Evolutionary conservation across 2,113 vertebrate genomes (phyloP).

Genomic region (Mirza zaza): DNA sequence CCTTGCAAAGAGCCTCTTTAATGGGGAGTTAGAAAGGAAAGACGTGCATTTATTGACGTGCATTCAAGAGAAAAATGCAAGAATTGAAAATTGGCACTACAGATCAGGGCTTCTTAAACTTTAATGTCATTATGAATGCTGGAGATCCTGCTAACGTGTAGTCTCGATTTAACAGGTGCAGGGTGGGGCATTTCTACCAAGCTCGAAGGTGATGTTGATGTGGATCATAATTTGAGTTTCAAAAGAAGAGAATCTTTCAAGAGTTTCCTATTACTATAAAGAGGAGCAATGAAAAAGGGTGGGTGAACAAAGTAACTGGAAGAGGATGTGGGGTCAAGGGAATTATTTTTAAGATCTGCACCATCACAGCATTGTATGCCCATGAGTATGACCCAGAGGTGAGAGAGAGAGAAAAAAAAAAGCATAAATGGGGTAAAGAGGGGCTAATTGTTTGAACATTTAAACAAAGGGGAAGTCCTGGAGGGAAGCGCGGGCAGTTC

Average conservation of each 20-base stretch:
- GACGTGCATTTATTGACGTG: not conserved
- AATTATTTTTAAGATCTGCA: not conserved
- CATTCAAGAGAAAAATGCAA: slow-evolving; percentile 5
- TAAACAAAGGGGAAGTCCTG: not conserved
- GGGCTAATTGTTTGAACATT: not conserved
- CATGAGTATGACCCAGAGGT: not conserved
- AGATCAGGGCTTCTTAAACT: not conserved
- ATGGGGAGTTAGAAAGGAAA: not conserved
- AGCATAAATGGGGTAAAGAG: not conserved
- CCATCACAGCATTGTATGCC: not conserved
- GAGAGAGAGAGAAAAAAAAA: not conserved
- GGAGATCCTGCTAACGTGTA: not conserved
- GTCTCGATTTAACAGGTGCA: not conserved
- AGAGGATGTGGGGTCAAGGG: not conserved
- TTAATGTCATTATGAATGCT: not conserved
- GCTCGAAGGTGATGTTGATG: not conserved
- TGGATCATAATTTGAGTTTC: not conserved
- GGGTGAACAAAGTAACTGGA: not conserved
- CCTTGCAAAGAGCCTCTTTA: not conserved
- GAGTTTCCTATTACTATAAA: not conserved
- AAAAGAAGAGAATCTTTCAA: not conserved
- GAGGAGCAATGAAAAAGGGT: not conserved
- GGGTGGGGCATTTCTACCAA: not conserved
- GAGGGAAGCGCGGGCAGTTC: not conserved
- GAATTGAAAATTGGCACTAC: not conserved